Evolutionary conservation across 2,888 invertebrate genomes (phyloP), one percentile per base, ranked within the genome.

Genomic region (Hololepta plana): DNA sequence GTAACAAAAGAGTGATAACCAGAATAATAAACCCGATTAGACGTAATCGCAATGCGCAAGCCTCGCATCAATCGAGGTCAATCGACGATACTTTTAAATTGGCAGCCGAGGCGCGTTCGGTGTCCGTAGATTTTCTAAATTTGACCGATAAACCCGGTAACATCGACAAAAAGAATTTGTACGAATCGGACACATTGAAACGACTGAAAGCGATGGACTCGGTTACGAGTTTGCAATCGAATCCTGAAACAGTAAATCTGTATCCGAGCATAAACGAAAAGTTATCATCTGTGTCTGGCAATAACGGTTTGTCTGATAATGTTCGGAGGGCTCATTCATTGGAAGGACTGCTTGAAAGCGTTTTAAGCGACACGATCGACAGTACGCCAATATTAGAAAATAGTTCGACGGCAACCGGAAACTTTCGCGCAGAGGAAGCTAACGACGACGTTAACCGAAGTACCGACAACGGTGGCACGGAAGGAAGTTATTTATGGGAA

Each of bases 401-500:
- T 27, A 32, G 20, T 21, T 24, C 24, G 16, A 17, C 12, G 28
- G 30, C 24, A 24, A 8, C 19, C 14, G 20, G 28, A 19, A 26
- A 16, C 12, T 10, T 15, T 20, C 30, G 24, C 6, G 10, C 7
- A 21, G 22, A 10, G 9, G 8, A 10, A 6, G 22, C 6, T 7
- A 6, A 30, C 2, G 25, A 15, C 4, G 20, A 24, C 5, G 31
- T 15, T 27, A 12, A 11, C 29, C n/a, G n/a, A 20, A n/a, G 12
- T 28, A 7, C 15, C 27, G 10, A 8, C 10, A 9, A 21, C 7
- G 22, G 6, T 2, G 27, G 23, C 12, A 58, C 56, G 31, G 65
- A 66, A 42, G 74, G 72, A 24, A 75, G 75, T 41, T 71, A 74
- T 47, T 64, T 77, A 19, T 82, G 81, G 81, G 82, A 81, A 44